These are phyloP conservation scores for Zelostemma sp. DNA, from an alignment of 1,140 invertebrate species.

Conservation along the genomic window DNA sequence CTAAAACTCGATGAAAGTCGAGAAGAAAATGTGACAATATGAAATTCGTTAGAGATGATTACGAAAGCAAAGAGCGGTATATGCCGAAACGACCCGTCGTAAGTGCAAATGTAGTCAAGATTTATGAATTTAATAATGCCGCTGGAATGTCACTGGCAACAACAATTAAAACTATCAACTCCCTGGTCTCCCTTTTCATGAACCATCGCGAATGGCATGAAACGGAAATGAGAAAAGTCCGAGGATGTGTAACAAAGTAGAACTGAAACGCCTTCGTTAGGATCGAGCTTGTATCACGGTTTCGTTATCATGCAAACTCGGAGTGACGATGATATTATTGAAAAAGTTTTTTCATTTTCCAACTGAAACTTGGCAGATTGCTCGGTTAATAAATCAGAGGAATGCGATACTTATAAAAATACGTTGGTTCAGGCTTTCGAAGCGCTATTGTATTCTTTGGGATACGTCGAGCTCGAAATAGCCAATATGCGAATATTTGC, in stretches of 20 bases:
- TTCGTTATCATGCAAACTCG: conserved; percentile 7
- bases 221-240: conserved; percentile 45
- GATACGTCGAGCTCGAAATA: conserved; percentile 27
- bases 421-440: too few relatives aligned
- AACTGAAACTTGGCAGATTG: too few relatives aligned
- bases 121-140: conserved; percentile 46
- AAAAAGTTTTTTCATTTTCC: background rate
- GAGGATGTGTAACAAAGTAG: conserved; percentile 35
- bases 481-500: conserved; percentile 21
- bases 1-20: background rate
- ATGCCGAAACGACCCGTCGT: background rate
- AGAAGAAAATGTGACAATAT: conserved; percentile 1
- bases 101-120: conserved; percentile 17
- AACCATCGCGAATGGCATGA: conserved; percentile 17
- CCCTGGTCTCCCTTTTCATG: conserved; percentile 23
- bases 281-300: conserved; percentile 17
- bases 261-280: conserved; percentile 23
- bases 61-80: conserved; percentile 15
- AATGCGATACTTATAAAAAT: too few relatives aligned
- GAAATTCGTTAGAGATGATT: conserved; percentile 11
- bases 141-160: conserved; percentile 15
- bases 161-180: conserved; percentile 45
- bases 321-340: background rate
- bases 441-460: conserved; percentile 23
- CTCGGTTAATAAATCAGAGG: too few relatives aligned